Evolutionary conservation across 2,888 invertebrate genomes (phyloP), one percentile per base, ranked within the genome.

Genomic region (Mythimna albipuncta): DNA sequence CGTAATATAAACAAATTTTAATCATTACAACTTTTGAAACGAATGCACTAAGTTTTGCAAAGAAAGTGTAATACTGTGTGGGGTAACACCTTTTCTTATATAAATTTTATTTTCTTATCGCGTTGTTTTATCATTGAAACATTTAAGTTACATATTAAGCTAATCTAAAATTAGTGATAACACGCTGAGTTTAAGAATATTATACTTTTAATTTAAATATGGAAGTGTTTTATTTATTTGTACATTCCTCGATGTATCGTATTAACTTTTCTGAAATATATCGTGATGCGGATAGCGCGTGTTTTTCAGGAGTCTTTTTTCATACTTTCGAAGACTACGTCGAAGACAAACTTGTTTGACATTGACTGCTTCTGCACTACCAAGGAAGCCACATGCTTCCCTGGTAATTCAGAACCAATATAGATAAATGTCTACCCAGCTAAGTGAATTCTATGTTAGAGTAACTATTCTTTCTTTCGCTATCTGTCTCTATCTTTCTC

Each of bases 101-200:
- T 52, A 61, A 64, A 54, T 64, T 41, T 50, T 35, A 59, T 54
- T 32, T 64, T 44, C 32, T 50, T 69, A 59, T 6, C 11, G n/a
- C 77, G 50, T 52, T 67, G 66, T 68, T 77, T 84, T 73, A 66
- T 71, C 68, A 71, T 69, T 59, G 47, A 47, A 81, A 81, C 62
- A 75, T 19, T 44, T 6, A 13, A 13, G 38, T 10, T 38, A 47
- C 13, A 47, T 10, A 50, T 69, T 63, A 63, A n/a, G n/a, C 32
- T 78, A 77, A 3, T 41, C 13, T 73, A 57, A n/a, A 38, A 10
- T 59, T 55, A 55, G 13, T 54, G 44, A 44, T 74, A 32, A 44
- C 47, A 59, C 11, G 44, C 41, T 59, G 52, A 61, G 38, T 59
- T 69, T 47, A 69, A 11, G 21, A 54, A 16, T 69, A 44, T n/a